Evolutionary conservation across 1,140 invertebrate species (phyloP), one percentile per base, ranked within the genome.

Genomic region (Apis dorsata): DNA sequence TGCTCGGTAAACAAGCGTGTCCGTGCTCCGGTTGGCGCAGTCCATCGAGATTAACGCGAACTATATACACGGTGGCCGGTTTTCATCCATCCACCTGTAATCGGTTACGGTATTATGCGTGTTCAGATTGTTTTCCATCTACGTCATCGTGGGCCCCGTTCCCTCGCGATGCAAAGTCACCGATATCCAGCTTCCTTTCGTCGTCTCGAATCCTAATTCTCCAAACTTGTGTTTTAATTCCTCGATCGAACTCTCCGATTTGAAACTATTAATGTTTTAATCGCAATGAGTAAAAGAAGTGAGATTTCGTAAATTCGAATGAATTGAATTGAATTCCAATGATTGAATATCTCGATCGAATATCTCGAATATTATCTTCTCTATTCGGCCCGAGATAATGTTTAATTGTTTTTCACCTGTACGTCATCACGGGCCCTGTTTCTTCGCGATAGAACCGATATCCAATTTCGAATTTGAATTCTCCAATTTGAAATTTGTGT

Each of bases 1-100:
- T 81, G 77, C 77, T 84, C 77, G 76, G 78, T 79, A 87, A 87
- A 87, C 86, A 87, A 84, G 60, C 72, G 59, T 59, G 83, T 70
- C 78, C 79, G 73, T 81, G 65, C 59, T 78, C 63, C 21, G 68
- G 62, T 60, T 65, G 69, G 55, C 24, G 73, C 69, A 78, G 80
- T 83, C 84, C 74, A 72, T 78, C 73, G 84, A 82, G 84, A 83
- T 85, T 85, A 83, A 62, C 59, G 68, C 49, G 12, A 49, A 10
- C 62, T n/a, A 4, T 44, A 69, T 83, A 68, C 68, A 59, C 65
- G 65, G 78, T 59, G 76, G 3, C 21, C 10, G 55, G 21, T 60
- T 59, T 59, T 51, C 57, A 81, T 9, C 72, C 21, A 8, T 12
- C 55, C 57, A 17, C 53, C 11, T 60, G 53, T 34, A 77, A 81